Evolutionary conservation across 2,888 invertebrate species (phyloP).

Genomic region (Lasioglossum oenotherae): DNA sequence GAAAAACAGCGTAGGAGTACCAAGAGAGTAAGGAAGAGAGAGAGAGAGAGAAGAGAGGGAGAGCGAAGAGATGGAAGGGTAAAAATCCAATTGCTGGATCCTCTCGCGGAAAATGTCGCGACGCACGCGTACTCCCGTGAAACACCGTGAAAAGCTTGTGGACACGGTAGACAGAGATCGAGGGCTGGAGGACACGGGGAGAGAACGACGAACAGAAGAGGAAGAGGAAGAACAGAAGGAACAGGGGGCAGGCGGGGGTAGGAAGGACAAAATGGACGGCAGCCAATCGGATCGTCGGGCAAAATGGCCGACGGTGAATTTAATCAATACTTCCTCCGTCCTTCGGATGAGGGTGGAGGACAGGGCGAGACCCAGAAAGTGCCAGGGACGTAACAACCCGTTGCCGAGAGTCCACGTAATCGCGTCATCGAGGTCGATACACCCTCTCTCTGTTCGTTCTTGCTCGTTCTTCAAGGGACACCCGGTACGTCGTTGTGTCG

Average conservation of each 20-base stretch:
- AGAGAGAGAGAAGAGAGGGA: neutral
- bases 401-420: constrained; percentile 74
- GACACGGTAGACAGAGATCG: constrained; percentile 54
- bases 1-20: constrained; percentile 30
- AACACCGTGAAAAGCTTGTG: constrained; percentile 64
- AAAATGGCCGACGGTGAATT: constrained; percentile 83
- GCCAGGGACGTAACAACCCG: constrained; percentile 80
- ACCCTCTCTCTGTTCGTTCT: constrained; percentile 28
- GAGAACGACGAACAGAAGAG: neutral
- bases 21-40: neutral
- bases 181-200: constrained; percentile 26
- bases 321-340: constrained; percentile 83
- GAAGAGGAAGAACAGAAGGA: constrained; percentile 33
- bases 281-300: constrained; percentile 79
- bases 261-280: constrained; percentile 83
- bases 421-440: constrained; percentile 75
- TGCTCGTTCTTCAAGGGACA: constrained; percentile 19
- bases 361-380: constrained; percentile 78
- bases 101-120: constrained; percentile 75
- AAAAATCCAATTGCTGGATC: constrained; percentile 66
- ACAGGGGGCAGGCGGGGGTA: constrained; percentile 54
- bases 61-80: neutral
- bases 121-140: constrained; percentile 73
- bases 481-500: constrained; percentile 29
- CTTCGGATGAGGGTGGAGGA: constrained; percentile 74